These are phyloP conservation scores for Cephalotes varians DNA, from an alignment of 2,888 invertebrate species.

Conservation along the genomic window DNA sequence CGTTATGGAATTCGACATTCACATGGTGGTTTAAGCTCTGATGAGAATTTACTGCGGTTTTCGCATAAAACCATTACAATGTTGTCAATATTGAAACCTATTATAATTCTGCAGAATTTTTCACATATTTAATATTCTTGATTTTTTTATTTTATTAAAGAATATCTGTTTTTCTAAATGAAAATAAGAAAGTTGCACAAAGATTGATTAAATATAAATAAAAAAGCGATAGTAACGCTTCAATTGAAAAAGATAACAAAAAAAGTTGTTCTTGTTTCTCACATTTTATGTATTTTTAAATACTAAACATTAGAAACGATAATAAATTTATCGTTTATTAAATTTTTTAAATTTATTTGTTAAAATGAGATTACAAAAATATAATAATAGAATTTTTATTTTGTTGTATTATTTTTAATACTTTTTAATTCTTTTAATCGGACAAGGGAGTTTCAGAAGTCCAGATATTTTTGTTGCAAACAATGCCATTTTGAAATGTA, in stretches of 20 bases:
- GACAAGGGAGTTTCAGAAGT: no score
- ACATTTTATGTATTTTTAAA: background rate
- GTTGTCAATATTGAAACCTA: conserved; percentile 12
- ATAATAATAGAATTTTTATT: background rate
- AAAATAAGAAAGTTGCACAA: background rate
- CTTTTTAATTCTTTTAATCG: background rate
- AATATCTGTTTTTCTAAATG: background rate
- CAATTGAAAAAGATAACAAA: background rate
- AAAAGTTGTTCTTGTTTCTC: background rate
- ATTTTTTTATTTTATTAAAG: background rate
- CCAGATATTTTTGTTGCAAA: no score
- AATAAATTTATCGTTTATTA: background rate
- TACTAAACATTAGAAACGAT: background rate
- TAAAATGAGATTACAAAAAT: background rate
- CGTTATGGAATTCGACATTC: conserved; percentile 33
- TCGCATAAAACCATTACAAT: conserved; percentile 8
- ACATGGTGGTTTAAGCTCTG: conserved; percentile 13
- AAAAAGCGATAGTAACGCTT: background rate
- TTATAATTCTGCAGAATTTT: background rate
- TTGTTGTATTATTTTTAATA: background rate
- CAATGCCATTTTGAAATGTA: no score
- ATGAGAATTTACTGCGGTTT: conserved; percentile 25
- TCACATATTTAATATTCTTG: background rate
- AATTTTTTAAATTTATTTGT: background rate
- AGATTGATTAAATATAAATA: background rate